Evolutionary conservation across 2,113 vertebrate species (phyloP).

Genomic region (Shinisaurus crocodilurus): DNA sequence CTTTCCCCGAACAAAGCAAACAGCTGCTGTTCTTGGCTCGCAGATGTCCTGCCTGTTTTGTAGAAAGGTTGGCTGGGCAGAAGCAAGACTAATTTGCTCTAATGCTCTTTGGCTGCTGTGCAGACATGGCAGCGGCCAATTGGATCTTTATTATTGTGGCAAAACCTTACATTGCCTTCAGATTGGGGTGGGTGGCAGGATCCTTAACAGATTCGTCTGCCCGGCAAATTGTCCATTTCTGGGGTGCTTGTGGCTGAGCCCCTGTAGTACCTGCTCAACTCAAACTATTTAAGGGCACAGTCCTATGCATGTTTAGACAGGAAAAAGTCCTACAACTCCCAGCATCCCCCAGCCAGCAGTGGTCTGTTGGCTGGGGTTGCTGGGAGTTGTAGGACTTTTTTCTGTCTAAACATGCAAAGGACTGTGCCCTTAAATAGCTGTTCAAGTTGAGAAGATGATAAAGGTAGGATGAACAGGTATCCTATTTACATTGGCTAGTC

Average conservation of each 20-base stretch:
- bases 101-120: neutral
- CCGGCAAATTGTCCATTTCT: neutral
- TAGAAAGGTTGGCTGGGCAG: neutral
- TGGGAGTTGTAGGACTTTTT: too few relatives aligned
- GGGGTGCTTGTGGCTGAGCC: neutral
- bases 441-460: neutral
- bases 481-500: neutral
- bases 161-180: neutral
- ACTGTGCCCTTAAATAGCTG: neutral
- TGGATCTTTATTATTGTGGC: neutral
- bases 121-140: neutral
- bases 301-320: too few relatives aligned
- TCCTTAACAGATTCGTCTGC: neutral
- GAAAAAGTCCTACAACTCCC: too few relatives aligned
- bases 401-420: too few relatives aligned
- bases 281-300: neutral
- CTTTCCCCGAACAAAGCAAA: neutral
- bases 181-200: too few relatives aligned
- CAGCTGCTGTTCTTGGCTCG: neutral
- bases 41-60: neutral
- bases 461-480: too few relatives aligned
- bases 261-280: neutral
- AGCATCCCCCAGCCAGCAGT: too few relatives aligned
- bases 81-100: neutral
- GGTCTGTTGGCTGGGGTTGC: too few relatives aligned